A percentile compares a stretch with the other conserved stretches of the same genome.
Evolutionary conservation across 2,888 invertebrate species (phyloP).

Genomic region (Noctua comes): DNA sequence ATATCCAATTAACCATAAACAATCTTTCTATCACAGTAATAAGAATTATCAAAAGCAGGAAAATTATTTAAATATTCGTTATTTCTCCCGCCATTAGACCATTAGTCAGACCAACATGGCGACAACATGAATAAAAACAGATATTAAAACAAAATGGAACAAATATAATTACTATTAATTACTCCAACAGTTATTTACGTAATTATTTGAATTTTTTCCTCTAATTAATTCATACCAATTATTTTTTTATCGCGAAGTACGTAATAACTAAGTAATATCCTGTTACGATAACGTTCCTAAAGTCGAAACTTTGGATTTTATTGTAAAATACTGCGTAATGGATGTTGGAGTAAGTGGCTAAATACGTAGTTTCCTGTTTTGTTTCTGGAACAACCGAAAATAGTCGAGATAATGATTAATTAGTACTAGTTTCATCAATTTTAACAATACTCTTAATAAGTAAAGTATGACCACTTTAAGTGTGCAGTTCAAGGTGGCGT

Average conservation of each 20-base stretch:
- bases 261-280: constrained; percentile 64
- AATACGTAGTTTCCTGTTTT: constrained; percentile 33
- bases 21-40: constrained; percentile 9
- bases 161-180: constrained; percentile 61
- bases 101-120: constrained; percentile 26
- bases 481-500: no score
- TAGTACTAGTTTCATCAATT: neutral
- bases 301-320: constrained; percentile 55
- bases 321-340: constrained; percentile 34
- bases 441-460: neutral
- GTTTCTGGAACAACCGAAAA: neutral
- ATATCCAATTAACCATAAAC: constrained; percentile 3
- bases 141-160: constrained; percentile 48
- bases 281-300: constrained; percentile 55
- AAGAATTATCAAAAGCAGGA: constrained; percentile 39
- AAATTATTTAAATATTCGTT: constrained; percentile 28
- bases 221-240: constrained; percentile 67
- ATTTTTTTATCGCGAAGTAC: constrained; percentile 64
- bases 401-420: constrained; percentile 5
- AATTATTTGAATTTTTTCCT: constrained; percentile 63
- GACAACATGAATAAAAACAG: constrained; percentile 33
- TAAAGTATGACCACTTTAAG: no score
- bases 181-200: constrained; percentile 55
- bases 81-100: constrained; percentile 10
- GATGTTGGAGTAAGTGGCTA: neutral